Base-by-base conservation (phyloP, 1,140 invertebrate species). In the Achatina immaculata region DNA sequence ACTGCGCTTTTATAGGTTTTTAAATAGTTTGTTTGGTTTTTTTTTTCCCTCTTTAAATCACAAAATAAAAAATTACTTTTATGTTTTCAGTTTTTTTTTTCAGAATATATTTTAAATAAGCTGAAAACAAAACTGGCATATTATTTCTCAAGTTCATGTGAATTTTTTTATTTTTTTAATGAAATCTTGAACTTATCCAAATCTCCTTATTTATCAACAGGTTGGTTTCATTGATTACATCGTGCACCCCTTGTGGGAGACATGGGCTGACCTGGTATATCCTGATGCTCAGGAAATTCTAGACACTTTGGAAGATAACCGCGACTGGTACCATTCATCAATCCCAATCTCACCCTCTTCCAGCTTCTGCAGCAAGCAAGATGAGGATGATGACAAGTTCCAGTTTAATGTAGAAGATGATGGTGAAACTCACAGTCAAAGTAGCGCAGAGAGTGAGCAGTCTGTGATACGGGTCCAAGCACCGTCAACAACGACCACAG, bases 191-290 rank as follows among this genome's bases (percentile, higher is more conserved):
- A 7, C 43, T 45, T 45, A 16, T 16, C 6, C 3, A 55, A 21
- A 55, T 19, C 21, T 55, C 24, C 48, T n/a, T n/a, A n/a, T 28
- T 16, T 62, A 31, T 62, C 58, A 62, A 62, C 92, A 96, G 94
- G 97, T 99, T 88, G 98, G 98, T 83, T 99, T 99, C 90, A 99
- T 99, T 88, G 98, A 99, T 92, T 99, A 99, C 91, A 99, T 99
- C 88, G 97, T 99, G 4, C 98, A 99, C 93, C 98, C 98, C 11
- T 92, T 99, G 31, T 99, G 97, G 97, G 98, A 99, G 91, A 99
- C 98, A 6, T 99, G 98, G 98, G 98, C 97, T 16, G 98, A 99
- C 91, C 93, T 99, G 43, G 98, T 99, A 1, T 97, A 99, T 92
- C 98, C 98, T 0, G 98, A 99, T 90, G 98, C 98, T 16, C 97